phyloP scores from a whole-genome alignment of 2,113 vertebrate species.

The Sebastes fasciatus region DNA sequence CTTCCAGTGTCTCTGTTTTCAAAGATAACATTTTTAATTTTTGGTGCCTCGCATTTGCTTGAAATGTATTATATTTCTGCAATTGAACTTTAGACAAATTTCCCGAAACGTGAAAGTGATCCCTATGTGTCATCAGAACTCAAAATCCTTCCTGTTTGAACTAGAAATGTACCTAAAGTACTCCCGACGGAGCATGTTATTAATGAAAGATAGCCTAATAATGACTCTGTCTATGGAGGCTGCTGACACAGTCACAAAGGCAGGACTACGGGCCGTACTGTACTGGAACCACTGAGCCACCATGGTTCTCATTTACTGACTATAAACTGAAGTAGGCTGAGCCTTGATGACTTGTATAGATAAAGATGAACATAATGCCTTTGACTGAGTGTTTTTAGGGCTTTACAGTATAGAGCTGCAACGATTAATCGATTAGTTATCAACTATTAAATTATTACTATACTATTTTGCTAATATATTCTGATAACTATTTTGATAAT shows the following conservation, averaged over 20 bases:
- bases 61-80: background rate
- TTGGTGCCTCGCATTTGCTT: background rate
- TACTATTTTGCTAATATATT: no score
- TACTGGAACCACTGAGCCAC: background rate
- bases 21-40: no score
- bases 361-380: background rate
- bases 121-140: background rate
- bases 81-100: background rate
- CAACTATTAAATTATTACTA: no score
- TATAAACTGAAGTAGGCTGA: no score
- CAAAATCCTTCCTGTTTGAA: background rate
- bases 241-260: background rate
- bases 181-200: background rate
- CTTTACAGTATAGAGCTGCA: background rate
- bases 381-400: background rate
- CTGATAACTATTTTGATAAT: no score
- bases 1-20: background rate
- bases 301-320: no score
- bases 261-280: background rate
- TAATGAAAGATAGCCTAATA: background rate
- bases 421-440: no score
- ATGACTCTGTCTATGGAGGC: background rate
- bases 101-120: background rate
- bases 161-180: background rate
- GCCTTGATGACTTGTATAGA: background rate